Conservation (phyloP, 2,113 vertebrate species). For the Solea senegalensis region DNA sequence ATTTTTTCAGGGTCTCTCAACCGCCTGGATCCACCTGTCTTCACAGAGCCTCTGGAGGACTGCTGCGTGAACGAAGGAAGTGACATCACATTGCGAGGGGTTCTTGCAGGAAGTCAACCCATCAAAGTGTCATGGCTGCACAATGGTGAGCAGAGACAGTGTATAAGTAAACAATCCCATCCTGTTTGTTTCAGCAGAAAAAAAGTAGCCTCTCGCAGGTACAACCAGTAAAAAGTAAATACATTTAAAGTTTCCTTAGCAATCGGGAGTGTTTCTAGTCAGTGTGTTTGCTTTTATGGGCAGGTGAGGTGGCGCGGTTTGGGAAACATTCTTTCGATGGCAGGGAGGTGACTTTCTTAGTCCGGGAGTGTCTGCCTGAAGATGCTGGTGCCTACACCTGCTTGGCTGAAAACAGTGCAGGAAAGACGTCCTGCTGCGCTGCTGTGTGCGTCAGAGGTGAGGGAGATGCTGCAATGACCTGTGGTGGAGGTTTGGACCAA, state of each 20-base stretch:
- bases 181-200: too few species aligned
- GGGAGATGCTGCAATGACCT: not conserved
- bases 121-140: constrained; percentile 76
- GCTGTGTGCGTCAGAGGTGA: constrained; percentile 75
- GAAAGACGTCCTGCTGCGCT: constrained; percentile 78
- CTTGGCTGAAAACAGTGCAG: constrained; percentile 74
- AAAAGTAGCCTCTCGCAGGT: too few species aligned
- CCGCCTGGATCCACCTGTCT: constrained; percentile 56
- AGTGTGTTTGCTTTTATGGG: constrained; percentile 22
- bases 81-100: constrained; percentile 67
- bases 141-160: constrained; percentile 73
- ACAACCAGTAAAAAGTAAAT: too few species aligned
- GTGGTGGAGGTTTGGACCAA: too few species aligned
- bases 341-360: constrained; percentile 58
- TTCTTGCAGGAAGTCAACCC: constrained; percentile 69
- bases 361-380: constrained; percentile 80
- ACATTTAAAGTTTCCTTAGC: too few species aligned
- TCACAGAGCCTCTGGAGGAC: constrained; percentile 68
- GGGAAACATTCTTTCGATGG: constrained; percentile 63
- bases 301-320: constrained; percentile 76
- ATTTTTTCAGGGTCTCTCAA: constrained; percentile 33
- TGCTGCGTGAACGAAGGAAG: constrained; percentile 72
- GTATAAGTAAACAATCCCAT: too few species aligned
- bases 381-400: constrained; percentile 82
- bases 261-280: not conserved